A percentile compares a stretch with the other conserved stretches of the same genome.
These are phyloP conservation scores for Meriones psammophilus DNA, from an alignment of 2,797 vertebrate genomes.

Conservation along the genomic window DNA sequence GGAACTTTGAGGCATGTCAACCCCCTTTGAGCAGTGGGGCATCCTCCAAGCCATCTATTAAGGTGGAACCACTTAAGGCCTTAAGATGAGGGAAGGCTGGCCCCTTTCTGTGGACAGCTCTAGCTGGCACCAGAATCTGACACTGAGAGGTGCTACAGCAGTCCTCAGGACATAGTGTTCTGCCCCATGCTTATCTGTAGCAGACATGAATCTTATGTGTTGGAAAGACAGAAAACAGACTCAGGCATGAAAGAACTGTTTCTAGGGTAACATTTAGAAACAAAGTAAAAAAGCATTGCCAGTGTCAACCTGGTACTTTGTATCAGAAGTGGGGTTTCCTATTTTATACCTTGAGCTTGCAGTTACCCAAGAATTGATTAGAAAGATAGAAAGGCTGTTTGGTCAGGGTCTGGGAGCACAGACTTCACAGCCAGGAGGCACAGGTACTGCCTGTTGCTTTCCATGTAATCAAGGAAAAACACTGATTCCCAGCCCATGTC, in stretches of 20 bases:
- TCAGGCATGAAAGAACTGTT: background rate
- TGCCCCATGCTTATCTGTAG: background rate
- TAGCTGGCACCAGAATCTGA: background rate
- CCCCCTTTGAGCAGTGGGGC: background rate
- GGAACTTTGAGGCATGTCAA: background rate
- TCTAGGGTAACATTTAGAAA: background rate
- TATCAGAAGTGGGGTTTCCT: background rate
- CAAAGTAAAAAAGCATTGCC: background rate
- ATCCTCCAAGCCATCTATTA: background rate
- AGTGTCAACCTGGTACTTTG: background rate
- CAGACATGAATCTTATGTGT: background rate
- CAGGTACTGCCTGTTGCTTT: background rate
- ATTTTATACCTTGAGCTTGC: background rate
- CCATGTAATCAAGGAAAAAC: background rate
- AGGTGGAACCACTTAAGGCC: background rate
- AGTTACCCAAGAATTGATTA: background rate
- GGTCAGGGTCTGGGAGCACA: background rate
- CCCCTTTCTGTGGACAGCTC: background rate
- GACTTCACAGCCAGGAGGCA: background rate
- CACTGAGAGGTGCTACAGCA: background rate
- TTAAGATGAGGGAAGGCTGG: background rate
- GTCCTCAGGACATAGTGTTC: background rate
- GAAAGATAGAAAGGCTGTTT: background rate
- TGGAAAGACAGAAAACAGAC: background rate
- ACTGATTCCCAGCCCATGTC: background rate